phyloP scores from a whole-genome alignment of 92 coral and sea anemone genomes.

The Umimayanthus kanabou region DNA sequence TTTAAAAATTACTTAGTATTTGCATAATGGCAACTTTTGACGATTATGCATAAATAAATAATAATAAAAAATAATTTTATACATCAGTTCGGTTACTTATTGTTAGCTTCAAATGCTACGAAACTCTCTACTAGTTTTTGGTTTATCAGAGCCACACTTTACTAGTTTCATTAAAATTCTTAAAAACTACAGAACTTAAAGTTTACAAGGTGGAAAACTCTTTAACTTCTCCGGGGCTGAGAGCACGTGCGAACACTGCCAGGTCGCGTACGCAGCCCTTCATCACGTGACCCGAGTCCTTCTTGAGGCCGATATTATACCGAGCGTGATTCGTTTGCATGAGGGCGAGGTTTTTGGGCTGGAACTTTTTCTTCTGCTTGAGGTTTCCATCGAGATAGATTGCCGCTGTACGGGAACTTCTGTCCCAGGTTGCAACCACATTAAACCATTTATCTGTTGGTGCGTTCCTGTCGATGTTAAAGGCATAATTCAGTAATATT shows the following conservation, averaged over 20 bases:
- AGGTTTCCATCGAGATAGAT: slow-evolving; percentile 6
- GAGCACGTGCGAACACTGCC: slow-evolving; percentile 33
- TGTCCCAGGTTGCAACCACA: slow-evolving; percentile 19
- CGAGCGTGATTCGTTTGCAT: slow-evolving; percentile 30
- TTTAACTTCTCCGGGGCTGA: slow-evolving; percentile 11
- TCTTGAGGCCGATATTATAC: slow-evolving; percentile 19
- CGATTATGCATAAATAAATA: no score
- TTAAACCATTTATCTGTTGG: slow-evolving; percentile 21
- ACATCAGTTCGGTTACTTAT: no score
- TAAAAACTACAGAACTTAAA: no score
- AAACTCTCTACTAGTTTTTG: no score
- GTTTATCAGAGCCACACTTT: no score
- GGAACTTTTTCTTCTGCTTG: background rate
- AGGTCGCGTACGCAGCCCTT: slow-evolving; percentile 14
- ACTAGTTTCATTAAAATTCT: no score
- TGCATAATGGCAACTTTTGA: no score
- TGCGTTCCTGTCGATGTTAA: background rate
- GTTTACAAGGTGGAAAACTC: background rate
- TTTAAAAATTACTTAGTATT: no score
- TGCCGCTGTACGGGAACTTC: slow-evolving; percentile 2
- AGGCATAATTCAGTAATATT: background rate
- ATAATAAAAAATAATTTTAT: no score
- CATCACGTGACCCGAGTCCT: slow-evolving; percentile 33
- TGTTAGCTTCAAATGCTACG: no score
- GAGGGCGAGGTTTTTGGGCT: background rate